These are phyloP conservation scores for Drosophila asahinai DNA, from an alignment of 1,140 invertebrate genomes.

Conservation along the genomic window DNA sequence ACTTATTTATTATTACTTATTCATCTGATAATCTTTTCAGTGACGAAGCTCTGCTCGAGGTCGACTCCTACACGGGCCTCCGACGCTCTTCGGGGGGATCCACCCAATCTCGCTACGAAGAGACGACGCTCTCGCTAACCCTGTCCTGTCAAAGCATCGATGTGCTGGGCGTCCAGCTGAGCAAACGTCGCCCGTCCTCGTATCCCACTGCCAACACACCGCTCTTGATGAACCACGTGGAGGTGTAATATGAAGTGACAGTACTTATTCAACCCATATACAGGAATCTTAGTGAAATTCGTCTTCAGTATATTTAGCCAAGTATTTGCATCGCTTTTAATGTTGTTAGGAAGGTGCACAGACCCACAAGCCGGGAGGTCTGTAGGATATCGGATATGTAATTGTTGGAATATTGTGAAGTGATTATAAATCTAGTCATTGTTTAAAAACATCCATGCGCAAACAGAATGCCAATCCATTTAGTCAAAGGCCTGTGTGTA, in stretches of 20 bases:
- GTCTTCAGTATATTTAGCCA: constrained; percentile 46
- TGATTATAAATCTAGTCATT: constrained; percentile 81
- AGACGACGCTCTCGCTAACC: constrained; percentile 81
- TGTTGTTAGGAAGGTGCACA: constrained; percentile 30
- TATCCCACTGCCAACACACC: constrained; percentile 83
- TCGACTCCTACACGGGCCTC: constrained; percentile 84
- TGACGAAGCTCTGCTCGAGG: constrained; percentile 87
- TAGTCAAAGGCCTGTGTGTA: constrained; percentile 23
- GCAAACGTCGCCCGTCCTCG: constrained; percentile 67
- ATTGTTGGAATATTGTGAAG: constrained; percentile 70
- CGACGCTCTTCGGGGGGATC: constrained; percentile 81
- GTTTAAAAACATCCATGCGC: constrained; percentile 52
- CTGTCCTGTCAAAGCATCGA: constrained; percentile 86
- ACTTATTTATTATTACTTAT: neutral
- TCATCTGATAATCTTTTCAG: constrained; percentile 67
- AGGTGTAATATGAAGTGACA: constrained; percentile 46
- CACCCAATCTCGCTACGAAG: constrained; percentile 77
- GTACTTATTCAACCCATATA: constrained; percentile 41
- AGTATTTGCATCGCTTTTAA: constrained; percentile 67
- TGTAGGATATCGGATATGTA: constrained; percentile 11
- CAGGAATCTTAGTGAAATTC: constrained; percentile 60
- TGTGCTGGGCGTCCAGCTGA: constrained; percentile 55
- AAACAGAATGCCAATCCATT: constrained; percentile 28
- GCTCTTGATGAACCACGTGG: constrained; percentile 77
- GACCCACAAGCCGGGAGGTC: neutral